Evolutionary conservation across 2,113 vertebrate species (phyloP).

Genomic region (Mustela nigripes): DNA sequence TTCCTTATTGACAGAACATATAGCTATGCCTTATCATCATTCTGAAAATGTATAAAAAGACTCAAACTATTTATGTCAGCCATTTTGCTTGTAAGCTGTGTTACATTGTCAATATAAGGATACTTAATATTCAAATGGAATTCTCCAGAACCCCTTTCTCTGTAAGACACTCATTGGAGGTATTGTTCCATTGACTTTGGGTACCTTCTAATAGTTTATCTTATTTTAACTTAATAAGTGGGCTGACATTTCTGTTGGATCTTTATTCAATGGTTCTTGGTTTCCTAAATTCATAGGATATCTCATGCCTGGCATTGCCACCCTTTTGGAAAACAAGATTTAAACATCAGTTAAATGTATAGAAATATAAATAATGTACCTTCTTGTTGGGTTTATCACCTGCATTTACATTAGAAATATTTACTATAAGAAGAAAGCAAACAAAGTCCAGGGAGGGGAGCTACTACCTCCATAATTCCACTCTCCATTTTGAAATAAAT

Average conservation of each 20-base stretch:
- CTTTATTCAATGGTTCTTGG: background rate
- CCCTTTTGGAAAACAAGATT: background rate
- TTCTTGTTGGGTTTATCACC: background rate
- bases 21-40: background rate
- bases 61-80: background rate
- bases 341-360: background rate
- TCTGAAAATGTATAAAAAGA: constrained; percentile 13
- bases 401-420: background rate
- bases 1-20: background rate
- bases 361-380: background rate
- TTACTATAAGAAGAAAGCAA: background rate
- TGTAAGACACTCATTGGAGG: background rate
- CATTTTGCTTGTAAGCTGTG: background rate
- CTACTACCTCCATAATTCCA: background rate
- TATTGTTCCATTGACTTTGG: background rate
- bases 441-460: background rate
- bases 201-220: background rate
- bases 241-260: background rate
- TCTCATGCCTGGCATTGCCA: background rate
- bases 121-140: constrained; percentile 44
- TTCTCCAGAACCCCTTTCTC: constrained; percentile 25
- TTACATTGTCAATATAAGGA: background rate
- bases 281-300: background rate
- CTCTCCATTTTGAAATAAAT: background rate
- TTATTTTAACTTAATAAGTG: background rate